Evolutionary conservation across 2,888 invertebrate genomes (phyloP), one percentile per base, ranked within the genome.

Genomic region (Heliconius sara): DNA sequence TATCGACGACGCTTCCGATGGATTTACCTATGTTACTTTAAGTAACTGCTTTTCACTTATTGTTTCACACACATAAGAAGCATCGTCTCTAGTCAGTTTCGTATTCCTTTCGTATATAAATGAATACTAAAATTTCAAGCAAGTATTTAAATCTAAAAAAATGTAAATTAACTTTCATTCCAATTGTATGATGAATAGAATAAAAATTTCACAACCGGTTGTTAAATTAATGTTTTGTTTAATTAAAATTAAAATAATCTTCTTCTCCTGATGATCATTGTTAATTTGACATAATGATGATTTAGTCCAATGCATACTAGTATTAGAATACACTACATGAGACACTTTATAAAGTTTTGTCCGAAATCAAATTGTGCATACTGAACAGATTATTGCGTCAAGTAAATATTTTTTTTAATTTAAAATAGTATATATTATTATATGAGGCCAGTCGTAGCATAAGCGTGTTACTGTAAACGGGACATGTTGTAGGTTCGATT

Each of bases 1-100:
- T 93, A 94, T 94, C 94, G 87, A 89, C 86, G 89, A 93, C 91
- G 91, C 93, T 92, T 93, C 93, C 94, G 92, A 94, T 93, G 93
- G 92, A 92, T 92, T 93, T 91, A 91, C 90, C 89, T 90, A 90
- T 89, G 89, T 90, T 90, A 74, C 63, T 65, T 19, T 4, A 74
- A 89, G 88, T 89, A 83, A 83, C 83, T 83, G 92, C 91, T 94
- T 94, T 93, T 91, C 92, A 93, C 88, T 89, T 91, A 91, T 93
- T 93, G 92, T 93, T 91, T 83, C 81, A 82, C 39, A 47, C 13
- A 82, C 39, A 30, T 22, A 75, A 47, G 52, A 57, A 22, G 10
- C 57, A n/a, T 22, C 75, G 78, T 81, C 79, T 82, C 80, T 73
- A 84, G 73, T 81, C 76, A 83, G 81, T 83, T 83, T 83, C 57